Evolutionary conservation across 2,888 invertebrate genomes (phyloP), one percentile per base, ranked within the genome.

Genomic region (Lapara coniferarum): DNA sequence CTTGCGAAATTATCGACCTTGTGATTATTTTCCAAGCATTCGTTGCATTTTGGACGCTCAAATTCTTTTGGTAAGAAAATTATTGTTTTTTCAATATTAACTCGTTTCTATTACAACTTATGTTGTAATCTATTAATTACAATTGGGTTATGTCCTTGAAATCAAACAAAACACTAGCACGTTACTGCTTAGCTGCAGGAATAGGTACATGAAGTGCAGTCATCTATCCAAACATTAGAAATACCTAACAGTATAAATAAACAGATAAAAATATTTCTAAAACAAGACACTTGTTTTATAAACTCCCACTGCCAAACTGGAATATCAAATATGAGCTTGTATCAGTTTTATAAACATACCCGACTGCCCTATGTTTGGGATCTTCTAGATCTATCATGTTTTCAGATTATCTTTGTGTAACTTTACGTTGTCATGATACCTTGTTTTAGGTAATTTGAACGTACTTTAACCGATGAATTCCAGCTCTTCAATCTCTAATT

Each of bases 1-100:
- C 74, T 81, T 82, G 71, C 82, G 74, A 78, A 78, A 82, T 71
- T 66, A n/a, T 58, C 71, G 78, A 72, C 82, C 82, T 82, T 82
- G 82, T 77, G 71, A 77, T 72, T 71, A 77, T 78, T 78, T 81
- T 75, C 77, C 79, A 74, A 72, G 75, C 74, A 72, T 67, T 75
- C 70, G 73, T 75, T 67, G 69, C 73, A 69, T 73, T 73, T 71
- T n/a, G 57, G 73, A 71, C 75, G 75, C 67, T 74, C 72, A 71
- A 73, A 71, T 57, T 71, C 71, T 74, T 70, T 37, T 37, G 37
- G 37, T 37, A 8, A 37, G 8, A 37, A 37, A 37, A 37, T n/a
- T n/a, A 2, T 25, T 37, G 0, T 37, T 7, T 37, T 37, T 37
- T 5, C 37, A 5, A 8, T 3, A 37, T 37, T 37, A 37, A 37